Evolutionary conservation across 2,797 vertebrate genomes (phyloP).

Genomic region (Danio jaintianensis): DNA sequence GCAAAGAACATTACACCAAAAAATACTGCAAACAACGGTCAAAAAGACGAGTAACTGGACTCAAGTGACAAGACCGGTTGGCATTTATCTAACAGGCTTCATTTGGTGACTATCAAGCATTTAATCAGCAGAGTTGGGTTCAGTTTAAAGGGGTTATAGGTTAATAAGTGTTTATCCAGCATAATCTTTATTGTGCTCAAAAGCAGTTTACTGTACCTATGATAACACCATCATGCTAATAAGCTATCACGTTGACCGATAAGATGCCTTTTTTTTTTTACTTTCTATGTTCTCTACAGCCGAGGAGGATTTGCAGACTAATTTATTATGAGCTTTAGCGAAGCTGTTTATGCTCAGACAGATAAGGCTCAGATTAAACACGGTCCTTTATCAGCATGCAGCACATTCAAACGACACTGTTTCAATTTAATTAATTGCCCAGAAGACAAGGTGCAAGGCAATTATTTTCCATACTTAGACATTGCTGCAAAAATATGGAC

Average conservation of each 20-base stretch:
- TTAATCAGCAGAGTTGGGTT: constrained; percentile 23
- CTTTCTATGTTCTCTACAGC: constrained; percentile 17
- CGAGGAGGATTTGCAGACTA: constrained; percentile 26
- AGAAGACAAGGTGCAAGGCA: constrained; percentile 41
- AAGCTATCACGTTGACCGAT: constrained; percentile 1
- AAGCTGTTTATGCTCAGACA: constrained; percentile 49
- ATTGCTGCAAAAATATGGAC: constrained; percentile 26
- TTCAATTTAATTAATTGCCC: constrained; percentile 59
- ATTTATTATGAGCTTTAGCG: constrained; percentile 53
- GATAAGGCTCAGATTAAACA: constrained; percentile 64
- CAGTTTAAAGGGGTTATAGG: constrained; percentile 34
- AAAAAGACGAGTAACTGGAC: neutral
- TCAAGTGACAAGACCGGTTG: neutral
- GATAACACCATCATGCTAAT: constrained; percentile 27
- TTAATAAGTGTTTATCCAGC: constrained; percentile 40
- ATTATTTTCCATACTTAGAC: constrained; percentile 33
- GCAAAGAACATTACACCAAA: neutral
- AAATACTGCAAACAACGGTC: constrained; percentile 7
- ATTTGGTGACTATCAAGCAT: constrained; percentile 30
- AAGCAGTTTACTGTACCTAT: constrained; percentile 36
- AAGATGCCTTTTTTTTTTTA: neutral
- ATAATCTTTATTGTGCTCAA: constrained; percentile 37
- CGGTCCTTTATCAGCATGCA: constrained; percentile 61
- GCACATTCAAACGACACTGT: constrained; percentile 58
- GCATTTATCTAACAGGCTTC: constrained; percentile 5